Base-by-base conservation (phyloP, 1,140 invertebrate species). In the Drosophila sucinea region DNA sequence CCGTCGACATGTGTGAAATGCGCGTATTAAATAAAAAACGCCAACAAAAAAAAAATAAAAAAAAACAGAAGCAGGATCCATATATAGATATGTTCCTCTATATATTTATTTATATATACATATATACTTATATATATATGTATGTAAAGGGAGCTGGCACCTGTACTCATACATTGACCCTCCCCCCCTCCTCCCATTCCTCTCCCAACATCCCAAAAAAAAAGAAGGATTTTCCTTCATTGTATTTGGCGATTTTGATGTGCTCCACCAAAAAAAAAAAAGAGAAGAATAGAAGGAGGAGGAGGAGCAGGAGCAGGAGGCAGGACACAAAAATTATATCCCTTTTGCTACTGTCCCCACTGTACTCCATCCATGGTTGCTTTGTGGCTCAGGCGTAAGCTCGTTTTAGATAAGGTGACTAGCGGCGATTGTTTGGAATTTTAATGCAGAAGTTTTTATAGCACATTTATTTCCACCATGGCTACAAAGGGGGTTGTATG, bases 341-440 rank as follows among this genome's bases (percentile, higher is more conserved):
- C 44, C 25, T 51, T 51, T 38, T 51, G 65, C 55, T 73, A 60
- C 64, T 64, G 73, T 40, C 40, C 33, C 4, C 17, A 10, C 11
- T 6, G 1, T 25, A 7, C 40, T 17, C 7, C 44, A 11, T 55
- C 38, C 7, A 17, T 17, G 17, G 11, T 11, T 38, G n/a, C 51
- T 51, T 40, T 62, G 25, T 57, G 33, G 29, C 60, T 64, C 27
- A 32, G 44, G 64, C 67, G 35, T 56, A 44, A 55, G 63, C 73
- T 55, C 80, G 83, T 87, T 86, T 86, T 86, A 86, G 82, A 86
- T 86, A 86, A 86, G 82, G 83, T 82, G 72, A 87, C 85, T 85
- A 86, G 84, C 82, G 73, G 83, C 82, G 69, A 79, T 82, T 86
- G 82, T 82, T 82, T 74, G 82, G 60, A 75, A 82, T 86, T 86